Base-by-base conservation (phyloP, 2,888 invertebrate species). In the Maniola hyperantus region DNA sequence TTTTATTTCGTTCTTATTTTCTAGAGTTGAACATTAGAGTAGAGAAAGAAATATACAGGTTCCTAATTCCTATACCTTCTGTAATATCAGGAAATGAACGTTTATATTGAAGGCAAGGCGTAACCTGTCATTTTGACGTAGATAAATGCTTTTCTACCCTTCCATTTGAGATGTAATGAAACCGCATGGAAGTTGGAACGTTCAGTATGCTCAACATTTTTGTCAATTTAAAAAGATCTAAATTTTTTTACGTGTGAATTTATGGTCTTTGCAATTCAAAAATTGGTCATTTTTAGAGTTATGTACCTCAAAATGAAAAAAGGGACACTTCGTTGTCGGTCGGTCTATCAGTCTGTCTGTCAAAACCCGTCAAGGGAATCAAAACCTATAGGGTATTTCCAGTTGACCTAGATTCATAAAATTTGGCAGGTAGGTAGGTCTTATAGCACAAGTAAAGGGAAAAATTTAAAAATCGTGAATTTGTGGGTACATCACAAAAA, bases 81-180 rank as follows among this genome's bases (percentile, higher is more conserved):
- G 48, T 48, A 18, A 18, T 8, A 53, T 33, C 11, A 33, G 33
- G 6, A 53, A 53, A 18, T 48, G 48, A 26, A 53, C 26, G 51
- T 13, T n/a, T 6, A 33, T 53, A 53, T 33, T 53, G 33, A 53
- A 33, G 51, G 26, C 51, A n/a, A 10, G 33, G 5, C 10, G 18
- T 6, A 36, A 15, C 55, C 34, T 55, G 34, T 36, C 34, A 54
- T 54, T 54, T 55, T 36, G 55, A 55, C 36, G 55, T 18, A 55
- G 55, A 55, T 11, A 55, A 55, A 55, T 39, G 55, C n/a, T 36
- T 55, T n/a, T 36, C 55, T 36, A 54, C 34, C 55, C 55, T 18
- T 18, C 15, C 11, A 39, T 11, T 18, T 55, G 36, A 36, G 1
- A 18, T 39, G 36, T 18, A 10, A 54, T 34, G 36, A 36, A 55